Percentiles rank a stretch among this genome's conserved stretches.
These are phyloP conservation scores for Brachypterus glaber DNA, from an alignment of 2,888 invertebrate species.

Conservation along the genomic window DNA sequence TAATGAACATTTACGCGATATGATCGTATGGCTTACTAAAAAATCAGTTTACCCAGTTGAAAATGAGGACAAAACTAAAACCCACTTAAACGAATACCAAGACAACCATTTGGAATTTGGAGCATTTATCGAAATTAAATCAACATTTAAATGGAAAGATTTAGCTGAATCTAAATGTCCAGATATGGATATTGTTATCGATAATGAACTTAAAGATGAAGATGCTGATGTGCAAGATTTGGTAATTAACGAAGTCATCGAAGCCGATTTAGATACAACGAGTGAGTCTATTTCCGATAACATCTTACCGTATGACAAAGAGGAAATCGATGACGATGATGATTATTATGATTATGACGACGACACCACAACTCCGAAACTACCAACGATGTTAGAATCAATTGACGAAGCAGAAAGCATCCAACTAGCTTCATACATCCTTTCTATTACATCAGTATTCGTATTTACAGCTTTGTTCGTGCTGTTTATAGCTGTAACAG, in stretches of 20 bases:
- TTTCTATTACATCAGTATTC: conserved; percentile 45
- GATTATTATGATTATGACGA: conserved; percentile 18
- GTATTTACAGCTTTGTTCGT: conserved; percentile 48
- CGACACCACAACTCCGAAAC: conserved; percentile 10
- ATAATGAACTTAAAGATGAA: too few species aligned
- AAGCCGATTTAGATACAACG: too few species aligned
- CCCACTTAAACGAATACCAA: too few species aligned
- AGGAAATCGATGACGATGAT: conserved; percentile 32
- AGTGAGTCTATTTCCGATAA: too few species aligned
- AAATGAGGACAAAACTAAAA: too few species aligned
- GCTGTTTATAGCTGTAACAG: conserved; percentile 41
- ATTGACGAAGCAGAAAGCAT: conserved; percentile 14
- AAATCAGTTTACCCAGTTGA: conserved; percentile 49
- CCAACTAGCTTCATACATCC: conserved; percentile 26
- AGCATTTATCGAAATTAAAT: too few species aligned
- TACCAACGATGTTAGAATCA: conserved; percentile 4
- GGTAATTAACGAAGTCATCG: conserved; percentile 12
- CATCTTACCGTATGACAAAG: conserved; percentile 9
- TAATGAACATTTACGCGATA: conserved; percentile 55
- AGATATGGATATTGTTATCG: too few species aligned
- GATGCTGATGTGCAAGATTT: conserved; percentile 14
- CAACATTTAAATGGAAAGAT: too few species aligned
- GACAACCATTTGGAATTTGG: conserved; percentile 5
- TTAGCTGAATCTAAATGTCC: too few species aligned
- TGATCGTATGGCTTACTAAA: conserved; percentile 54